Conservation (phyloP, 2,113 vertebrate species). For the Oreochromis tanganicae region DNA sequence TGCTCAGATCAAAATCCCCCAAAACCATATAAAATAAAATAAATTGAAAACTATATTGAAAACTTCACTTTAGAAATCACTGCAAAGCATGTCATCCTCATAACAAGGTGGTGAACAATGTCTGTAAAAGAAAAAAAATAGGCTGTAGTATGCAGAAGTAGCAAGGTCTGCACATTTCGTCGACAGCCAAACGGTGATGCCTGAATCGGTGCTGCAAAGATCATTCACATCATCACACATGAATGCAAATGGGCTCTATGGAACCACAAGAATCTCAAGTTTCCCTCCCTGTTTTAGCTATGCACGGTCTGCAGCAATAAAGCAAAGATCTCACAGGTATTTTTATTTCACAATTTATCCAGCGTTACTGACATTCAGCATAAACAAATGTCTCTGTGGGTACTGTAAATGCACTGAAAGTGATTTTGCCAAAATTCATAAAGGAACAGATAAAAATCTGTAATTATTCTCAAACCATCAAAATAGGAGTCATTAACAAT, state of each 20-base stretch:
- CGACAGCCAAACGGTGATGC: neutral
- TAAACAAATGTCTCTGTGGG: neutral
- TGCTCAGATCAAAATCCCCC: neutral
- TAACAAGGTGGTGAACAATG: neutral
- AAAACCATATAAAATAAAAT: neutral
- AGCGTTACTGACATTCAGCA: neutral
- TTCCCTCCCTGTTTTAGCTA: constrained; percentile 13
- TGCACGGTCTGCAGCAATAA: neutral
- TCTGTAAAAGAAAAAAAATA: neutral
- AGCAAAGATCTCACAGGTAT: neutral
- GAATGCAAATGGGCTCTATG: constrained; percentile 14
- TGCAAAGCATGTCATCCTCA: neutral
- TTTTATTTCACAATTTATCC: neutral
- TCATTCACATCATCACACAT: constrained; percentile 35
- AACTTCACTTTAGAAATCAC: neutral
- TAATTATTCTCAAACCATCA: neutral
- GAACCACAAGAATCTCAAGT: constrained; percentile 20
- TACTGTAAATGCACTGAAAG: neutral
- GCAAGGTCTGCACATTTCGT: neutral
- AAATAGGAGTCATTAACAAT: neutral
- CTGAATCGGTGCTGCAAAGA: constrained; percentile 10
- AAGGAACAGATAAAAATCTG: neutral
- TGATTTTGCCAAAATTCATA: neutral
- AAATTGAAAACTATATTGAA: neutral
- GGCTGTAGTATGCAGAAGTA: neutral